These are phyloP conservation scores for Peromyscus eremicus DNA, from an alignment of 2,797 vertebrate genomes.

Conservation along the genomic window DNA sequence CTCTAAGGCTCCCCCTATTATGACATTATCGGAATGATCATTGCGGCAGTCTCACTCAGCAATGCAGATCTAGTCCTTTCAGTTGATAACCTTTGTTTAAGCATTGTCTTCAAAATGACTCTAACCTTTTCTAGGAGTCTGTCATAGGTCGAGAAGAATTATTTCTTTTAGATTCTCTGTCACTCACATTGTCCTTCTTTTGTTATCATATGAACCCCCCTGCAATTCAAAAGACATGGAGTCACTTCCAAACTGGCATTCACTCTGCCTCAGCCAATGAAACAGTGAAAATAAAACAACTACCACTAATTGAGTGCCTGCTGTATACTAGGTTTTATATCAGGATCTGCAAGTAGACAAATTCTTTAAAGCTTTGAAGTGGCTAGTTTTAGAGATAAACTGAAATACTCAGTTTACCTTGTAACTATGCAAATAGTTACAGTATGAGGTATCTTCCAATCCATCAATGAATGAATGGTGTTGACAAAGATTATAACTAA, in stretches of 20 bases:
- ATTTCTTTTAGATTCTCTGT: neutral
- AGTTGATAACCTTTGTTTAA: slow-evolving; percentile 47
- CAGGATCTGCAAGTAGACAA: no score
- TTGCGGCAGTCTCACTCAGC: neutral
- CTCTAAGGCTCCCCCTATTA: neutral
- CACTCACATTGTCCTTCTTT: neutral
- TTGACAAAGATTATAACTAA: neutral
- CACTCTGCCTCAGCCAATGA: neutral
- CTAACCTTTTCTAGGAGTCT: slow-evolving; percentile 27
- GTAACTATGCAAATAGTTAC: neutral
- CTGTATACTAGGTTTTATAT: neutral
- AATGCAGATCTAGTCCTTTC: neutral
- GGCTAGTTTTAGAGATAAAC: neutral
- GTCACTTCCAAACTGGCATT: neutral
- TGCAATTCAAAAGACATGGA: neutral
- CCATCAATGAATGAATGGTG: neutral
- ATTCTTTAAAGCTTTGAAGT: neutral
- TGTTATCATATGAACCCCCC: neutral
- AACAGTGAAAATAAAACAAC: neutral
- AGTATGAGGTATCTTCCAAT: neutral
- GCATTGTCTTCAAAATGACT: slow-evolving; percentile 43
- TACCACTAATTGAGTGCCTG: neutral
- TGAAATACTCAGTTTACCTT: neutral
- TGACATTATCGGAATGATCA: neutral
- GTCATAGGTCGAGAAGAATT: neutral